Conservation (phyloP, 2,113 vertebrate species). For the Uria aalge region DNA sequence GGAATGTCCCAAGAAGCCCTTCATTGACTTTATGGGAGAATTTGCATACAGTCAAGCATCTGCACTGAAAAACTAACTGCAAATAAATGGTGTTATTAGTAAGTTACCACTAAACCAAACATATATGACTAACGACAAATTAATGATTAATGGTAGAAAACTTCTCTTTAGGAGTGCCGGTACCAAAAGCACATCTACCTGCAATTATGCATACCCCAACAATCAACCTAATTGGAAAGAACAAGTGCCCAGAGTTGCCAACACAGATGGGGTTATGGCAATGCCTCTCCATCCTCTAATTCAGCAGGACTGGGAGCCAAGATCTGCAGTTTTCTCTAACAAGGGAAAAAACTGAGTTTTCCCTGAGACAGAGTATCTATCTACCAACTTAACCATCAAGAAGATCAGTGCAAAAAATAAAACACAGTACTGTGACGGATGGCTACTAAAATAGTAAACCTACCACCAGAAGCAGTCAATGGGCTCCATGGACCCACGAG, state of each 20-base stretch:
- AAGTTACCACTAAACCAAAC: not conserved
- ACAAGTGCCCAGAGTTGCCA: not conserved
- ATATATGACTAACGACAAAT: not conserved
- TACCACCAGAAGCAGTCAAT: not conserved
- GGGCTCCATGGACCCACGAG: not conserved
- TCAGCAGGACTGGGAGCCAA: not conserved
- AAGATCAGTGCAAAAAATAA: not conserved
- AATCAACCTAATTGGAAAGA: not conserved
- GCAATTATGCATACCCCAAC: not conserved
- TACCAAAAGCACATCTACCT: not conserved
- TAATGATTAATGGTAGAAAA: not conserved
- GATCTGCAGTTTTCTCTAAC: fast-evolving
- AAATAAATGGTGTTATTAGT: not conserved
- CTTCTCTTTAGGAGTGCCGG: not conserved
- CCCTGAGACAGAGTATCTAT: not conserved
- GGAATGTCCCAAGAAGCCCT: not conserved
- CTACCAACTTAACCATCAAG: not conserved
- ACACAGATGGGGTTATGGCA: not conserved
- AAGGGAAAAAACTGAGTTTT: not conserved
- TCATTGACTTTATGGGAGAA: not conserved
- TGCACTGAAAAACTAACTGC: not conserved
- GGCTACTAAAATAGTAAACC: not conserved
- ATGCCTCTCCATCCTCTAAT: not conserved
- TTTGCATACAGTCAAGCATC: not conserved
- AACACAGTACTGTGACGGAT: not conserved